Percentiles rank a stretch among this genome's conserved stretches.
These are phyloP conservation scores for Trichacis sp. DNA, from an alignment of 2,888 invertebrate genomes.

Conservation along the genomic window DNA sequence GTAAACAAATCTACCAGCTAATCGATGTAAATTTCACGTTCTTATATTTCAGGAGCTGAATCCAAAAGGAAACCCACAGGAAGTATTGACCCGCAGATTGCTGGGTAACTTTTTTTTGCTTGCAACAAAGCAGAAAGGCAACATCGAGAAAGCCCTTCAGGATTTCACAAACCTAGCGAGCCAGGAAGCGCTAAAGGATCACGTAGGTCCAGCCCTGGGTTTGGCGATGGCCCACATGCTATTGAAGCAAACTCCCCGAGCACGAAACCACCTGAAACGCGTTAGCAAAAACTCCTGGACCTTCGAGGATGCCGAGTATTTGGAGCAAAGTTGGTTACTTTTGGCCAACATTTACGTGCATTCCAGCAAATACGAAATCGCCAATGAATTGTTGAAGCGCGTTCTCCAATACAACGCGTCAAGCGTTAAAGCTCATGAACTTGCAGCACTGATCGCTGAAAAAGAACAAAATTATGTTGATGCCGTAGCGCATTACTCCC, in stretches of 20 bases:
- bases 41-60: conserved; percentile 75
- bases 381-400: conserved; percentile 83
- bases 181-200: conserved; percentile 80
- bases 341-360: conserved; percentile 91
- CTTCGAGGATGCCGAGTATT: conserved; percentile 94
- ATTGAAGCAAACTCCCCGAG: conserved; percentile 90
- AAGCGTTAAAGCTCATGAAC: conserved; percentile 91
- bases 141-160: conserved; percentile 86
- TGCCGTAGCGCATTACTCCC: conserved; percentile 84
- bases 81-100: conserved; percentile 77
- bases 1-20: too few species aligned
- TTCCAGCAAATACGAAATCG: conserved; percentile 86
- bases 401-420: conserved; percentile 87
- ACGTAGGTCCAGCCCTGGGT: conserved; percentile 88
- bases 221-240: conserved; percentile 87
- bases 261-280: conserved; percentile 92
- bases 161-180: conserved; percentile 81
- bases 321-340: conserved; percentile 95
- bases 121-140: conserved; percentile 85
- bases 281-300: conserved; percentile 89
- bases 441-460: conserved; percentile 86
- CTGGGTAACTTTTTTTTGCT: conserved; percentile 86
- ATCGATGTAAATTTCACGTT: too few species aligned
- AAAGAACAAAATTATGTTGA: conserved; percentile 92
- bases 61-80: conserved; percentile 74